Percentiles rank a stretch among this genome's conserved stretches.
These are phyloP conservation scores for Hedychridium roseum DNA, from an alignment of 2,888 invertebrate species.

Conservation along the genomic window DNA sequence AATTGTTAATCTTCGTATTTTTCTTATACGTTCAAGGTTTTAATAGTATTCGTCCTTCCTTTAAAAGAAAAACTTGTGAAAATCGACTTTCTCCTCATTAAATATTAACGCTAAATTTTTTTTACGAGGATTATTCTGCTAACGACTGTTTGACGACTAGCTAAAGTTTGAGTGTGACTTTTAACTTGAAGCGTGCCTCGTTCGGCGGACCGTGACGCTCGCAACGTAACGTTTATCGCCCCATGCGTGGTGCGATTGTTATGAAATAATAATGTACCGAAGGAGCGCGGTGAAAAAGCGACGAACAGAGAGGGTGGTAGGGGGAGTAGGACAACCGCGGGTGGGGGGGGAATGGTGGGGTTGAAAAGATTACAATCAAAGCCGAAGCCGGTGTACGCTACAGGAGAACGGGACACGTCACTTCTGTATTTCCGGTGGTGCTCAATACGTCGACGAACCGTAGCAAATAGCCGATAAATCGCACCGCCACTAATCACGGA, in stretches of 20 bases:
- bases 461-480: conserved; percentile 19
- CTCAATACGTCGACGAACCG: conserved; percentile 39
- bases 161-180: no score
- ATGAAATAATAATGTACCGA: conserved; percentile 55
- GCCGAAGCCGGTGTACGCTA: conserved; percentile 42
- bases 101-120: no score
- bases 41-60: no score
- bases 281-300: conserved; percentile 16
- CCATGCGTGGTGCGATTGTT: conserved; percentile 48
- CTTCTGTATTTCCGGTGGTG: conserved; percentile 47
- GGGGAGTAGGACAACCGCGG: conserved; percentile 6
- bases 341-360: conserved; percentile 27
- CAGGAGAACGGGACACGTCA: conserved; percentile 44
- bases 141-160: no score
- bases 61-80: no score
- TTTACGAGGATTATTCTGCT: no score
- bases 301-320: conserved; percentile 25
- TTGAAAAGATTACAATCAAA: conserved; percentile 53
- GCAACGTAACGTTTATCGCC: conserved; percentile 50
- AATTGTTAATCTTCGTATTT: no score
- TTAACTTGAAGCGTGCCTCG: no score
- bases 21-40: no score
- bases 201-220: conserved; percentile 37
- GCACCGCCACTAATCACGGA: no score
- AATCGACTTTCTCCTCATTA: no score